Percentiles rank a stretch among this genome's conserved stretches.
These are phyloP conservation scores for Mellilla xanthometata DNA, from an alignment of 2,888 invertebrate species.

Conservation along the genomic window DNA sequence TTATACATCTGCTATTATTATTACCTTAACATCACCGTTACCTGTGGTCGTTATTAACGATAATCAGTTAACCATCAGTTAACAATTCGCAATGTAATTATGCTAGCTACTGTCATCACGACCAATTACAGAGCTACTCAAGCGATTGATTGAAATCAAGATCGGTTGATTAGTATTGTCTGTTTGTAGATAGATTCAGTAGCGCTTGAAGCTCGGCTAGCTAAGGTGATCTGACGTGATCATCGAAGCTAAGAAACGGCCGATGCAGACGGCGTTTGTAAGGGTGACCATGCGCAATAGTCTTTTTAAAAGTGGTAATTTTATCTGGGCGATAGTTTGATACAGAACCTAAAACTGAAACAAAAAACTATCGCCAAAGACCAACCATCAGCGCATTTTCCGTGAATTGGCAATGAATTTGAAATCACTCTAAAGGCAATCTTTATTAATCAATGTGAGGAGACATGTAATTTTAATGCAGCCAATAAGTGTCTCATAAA, in stretches of 20 bases:
- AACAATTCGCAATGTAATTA: conserved; percentile 13
- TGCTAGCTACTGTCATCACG: conserved; percentile 9
- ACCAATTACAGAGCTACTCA: conserved; percentile 49
- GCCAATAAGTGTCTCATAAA: conserved; percentile 34
- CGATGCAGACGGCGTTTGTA: too few relatives aligned
- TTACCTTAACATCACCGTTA: neutral
- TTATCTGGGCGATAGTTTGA: too few relatives aligned
- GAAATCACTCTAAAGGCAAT: neutral
- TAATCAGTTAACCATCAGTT: conserved; percentile 2
- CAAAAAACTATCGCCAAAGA: too few relatives aligned
- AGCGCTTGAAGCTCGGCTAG: too few relatives aligned
- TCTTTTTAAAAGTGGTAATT: too few relatives aligned
- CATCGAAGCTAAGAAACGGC: too few relatives aligned
- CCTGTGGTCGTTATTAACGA: neutral
- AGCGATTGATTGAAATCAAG: conserved; percentile 62
- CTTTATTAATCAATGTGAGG: conserved; percentile 23
- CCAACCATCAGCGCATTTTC: too few relatives aligned
- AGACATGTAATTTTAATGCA: conserved; percentile 30
- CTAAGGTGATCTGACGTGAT: too few relatives aligned
- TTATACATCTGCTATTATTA: too few relatives aligned
- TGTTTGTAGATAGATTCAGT: conserved; percentile 28
- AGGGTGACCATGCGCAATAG: too few relatives aligned
- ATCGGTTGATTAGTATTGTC: conserved; percentile 45
- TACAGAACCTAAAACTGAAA: too few relatives aligned
- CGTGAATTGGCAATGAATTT: too few relatives aligned